Conservation (phyloP, 2,888 invertebrate genomes). For the Ptychoptera albimana region DNA sequence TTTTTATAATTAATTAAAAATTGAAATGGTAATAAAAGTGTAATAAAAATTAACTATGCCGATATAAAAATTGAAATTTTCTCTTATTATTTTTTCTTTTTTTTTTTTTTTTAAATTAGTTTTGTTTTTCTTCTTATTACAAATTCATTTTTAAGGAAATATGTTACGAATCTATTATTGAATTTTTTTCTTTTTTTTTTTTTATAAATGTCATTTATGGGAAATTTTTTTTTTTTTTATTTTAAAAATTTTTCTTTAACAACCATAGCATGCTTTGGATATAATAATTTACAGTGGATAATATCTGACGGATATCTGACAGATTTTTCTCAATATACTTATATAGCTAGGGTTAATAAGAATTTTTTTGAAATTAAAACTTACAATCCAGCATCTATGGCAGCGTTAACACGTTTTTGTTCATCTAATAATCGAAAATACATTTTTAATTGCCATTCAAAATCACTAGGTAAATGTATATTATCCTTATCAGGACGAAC, state of each 20-base stretch:
- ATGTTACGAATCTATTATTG: not conserved
- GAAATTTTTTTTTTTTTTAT: too few species aligned
- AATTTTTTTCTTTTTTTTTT: not conserved
- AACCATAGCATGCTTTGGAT: too few species aligned
- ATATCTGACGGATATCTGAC: too few species aligned
- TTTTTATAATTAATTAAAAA: not conserved
- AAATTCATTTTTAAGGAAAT: not conserved
- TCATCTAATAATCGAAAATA: slow-evolving; percentile 38
- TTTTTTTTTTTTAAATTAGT: not conserved
- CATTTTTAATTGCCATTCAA: slow-evolving; percentile 37
- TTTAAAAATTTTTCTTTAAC: too few species aligned
- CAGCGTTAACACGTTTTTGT: slow-evolving; percentile 32
- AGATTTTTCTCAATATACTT: too few species aligned
- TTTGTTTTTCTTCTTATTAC: not conserved
- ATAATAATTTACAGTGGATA: too few species aligned
- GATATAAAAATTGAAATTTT: not conserved
- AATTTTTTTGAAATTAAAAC: too few species aligned
- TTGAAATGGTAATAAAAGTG: not conserved
- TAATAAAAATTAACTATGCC: too few species aligned
- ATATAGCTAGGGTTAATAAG: too few species aligned
- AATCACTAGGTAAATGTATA: slow-evolving; percentile 35
- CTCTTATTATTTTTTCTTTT: not conserved
- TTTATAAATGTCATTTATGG: too few species aligned
- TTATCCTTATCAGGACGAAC: slow-evolving; percentile 26
- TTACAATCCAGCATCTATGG: slow-evolving; percentile 20